Conservation (phyloP, 2,797 vertebrate genomes). For the Mormyrus proboscirostris region DNA sequence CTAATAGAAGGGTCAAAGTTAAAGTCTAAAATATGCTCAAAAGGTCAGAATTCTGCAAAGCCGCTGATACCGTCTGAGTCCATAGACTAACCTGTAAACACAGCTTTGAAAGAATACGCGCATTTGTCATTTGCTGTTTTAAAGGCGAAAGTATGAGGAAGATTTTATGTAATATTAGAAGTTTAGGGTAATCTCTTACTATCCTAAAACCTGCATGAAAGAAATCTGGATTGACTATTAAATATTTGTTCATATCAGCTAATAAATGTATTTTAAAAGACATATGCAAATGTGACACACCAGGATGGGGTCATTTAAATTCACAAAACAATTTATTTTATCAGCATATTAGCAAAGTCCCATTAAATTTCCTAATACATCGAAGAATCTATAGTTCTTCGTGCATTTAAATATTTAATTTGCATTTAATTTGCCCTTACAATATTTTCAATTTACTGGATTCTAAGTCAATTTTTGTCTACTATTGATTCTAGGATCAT, state of each 20-base stretch:
- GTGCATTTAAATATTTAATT: neutral
- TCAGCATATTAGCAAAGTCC: neutral
- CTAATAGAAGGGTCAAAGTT: constrained; percentile 62
- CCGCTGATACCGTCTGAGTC: neutral
- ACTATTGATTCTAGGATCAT: neutral
- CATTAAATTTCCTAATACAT: neutral
- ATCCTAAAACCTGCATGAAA: neutral
- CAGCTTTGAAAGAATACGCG: neutral
- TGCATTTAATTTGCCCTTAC: neutral
- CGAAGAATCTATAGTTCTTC: neutral
- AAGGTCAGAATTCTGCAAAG: constrained; percentile 51
- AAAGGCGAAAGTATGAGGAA: neutral
- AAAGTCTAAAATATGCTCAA: constrained; percentile 53
- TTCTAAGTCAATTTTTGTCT: neutral
- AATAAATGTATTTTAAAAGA: neutral
- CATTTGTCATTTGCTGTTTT: neutral
- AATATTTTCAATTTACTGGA: neutral
- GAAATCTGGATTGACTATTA: neutral
- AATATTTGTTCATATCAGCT: neutral
- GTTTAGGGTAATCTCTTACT: neutral
- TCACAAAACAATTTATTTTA: neutral
- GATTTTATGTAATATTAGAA: neutral
- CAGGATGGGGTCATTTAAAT: neutral
- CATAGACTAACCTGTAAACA: neutral
- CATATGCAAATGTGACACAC: neutral